A percentile compares a stretch with the other conserved stretches of the same genome.
These are phyloP conservation scores for Seira musarum DNA, from an alignment of 2,888 invertebrate genomes.

Conservation along the genomic window DNA sequence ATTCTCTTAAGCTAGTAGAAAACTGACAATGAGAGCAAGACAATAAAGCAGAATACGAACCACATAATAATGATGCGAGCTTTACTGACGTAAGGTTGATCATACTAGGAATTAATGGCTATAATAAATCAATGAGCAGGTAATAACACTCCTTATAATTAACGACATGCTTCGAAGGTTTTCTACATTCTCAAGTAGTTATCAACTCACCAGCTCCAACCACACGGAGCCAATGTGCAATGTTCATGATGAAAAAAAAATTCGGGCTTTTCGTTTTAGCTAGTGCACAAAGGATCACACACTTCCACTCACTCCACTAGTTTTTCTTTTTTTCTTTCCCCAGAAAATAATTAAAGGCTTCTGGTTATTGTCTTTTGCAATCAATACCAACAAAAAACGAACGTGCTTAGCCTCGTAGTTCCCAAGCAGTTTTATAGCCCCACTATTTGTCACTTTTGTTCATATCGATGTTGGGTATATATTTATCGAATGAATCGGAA, in stretches of 20 bases:
- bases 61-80: neutral
- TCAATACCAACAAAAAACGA: neutral
- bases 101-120: neutral
- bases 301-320: neutral
- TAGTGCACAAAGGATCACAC: neutral
- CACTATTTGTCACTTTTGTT: neutral
- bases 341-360: constrained; percentile 1
- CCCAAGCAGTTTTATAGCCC: neutral
- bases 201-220: neutral
- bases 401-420: too few relatives aligned
- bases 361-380: neutral
- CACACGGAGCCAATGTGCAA: too few relatives aligned
- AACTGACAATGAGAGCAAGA: too few relatives aligned
- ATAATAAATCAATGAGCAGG: constrained; percentile 3
- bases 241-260: too few relatives aligned
- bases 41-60: neutral
- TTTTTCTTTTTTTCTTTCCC: neutral
- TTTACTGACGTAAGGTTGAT: neutral
- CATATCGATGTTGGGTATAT: neutral
- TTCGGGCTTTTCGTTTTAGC: neutral
- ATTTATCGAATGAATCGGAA: neutral
- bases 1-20: too few relatives aligned
- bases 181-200: too few relatives aligned
- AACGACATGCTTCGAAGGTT: neutral
- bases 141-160: neutral